Base-by-base conservation (phyloP, 2,113 vertebrate genomes). In the Archilochus colubris region DNA sequence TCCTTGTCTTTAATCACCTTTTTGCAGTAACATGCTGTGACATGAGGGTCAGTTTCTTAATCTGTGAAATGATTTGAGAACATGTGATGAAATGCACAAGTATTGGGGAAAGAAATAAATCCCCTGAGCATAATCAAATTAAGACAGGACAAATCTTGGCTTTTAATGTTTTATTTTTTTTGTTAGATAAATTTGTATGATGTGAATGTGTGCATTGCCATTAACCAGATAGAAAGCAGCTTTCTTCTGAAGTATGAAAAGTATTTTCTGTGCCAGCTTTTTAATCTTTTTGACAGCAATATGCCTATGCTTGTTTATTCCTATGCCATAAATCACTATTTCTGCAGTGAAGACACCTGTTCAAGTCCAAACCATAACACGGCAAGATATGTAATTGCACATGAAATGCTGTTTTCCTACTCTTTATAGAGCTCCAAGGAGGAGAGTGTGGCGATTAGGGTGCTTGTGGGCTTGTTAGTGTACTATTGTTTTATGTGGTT, bases 401-500 rank as follows among this genome's bases (percentile, higher is more conserved):
- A n/a, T 11, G 27, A 46, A 72, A 12, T 40, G 24, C 38, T 64
- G 40, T 16, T 88, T 61, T 69, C 36, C 50, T 92, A 28, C 59
- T 59, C 51, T 86, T 61, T 25, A 9, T 2, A 54, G 61, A 81
- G 51, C 73, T 84, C 3, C 9, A 55, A 0, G 6, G 80, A 23
- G 6, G 33, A 0, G 0, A 25, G 3, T 5, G 9, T 6, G 24
- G 46, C 16, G 3, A 13, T 7, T 1, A 1, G 2, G 5, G 15
- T 3, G 4, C 6, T 31, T 15, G 27, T 12, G 15, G 20, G 0
- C 7, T 48, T 19, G 4, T 23, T 31, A 3, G 6, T 46, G 7
- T 24, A 21, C 5, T 82, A 58, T 3, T 50, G 54, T 88, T 84
- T 54, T 7, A 48, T 76, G 3, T 72, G 57, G 4, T 62, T 88